Base-by-base conservation (phyloP, 2,797 vertebrate genomes). In the Chanos chanos region DNA sequence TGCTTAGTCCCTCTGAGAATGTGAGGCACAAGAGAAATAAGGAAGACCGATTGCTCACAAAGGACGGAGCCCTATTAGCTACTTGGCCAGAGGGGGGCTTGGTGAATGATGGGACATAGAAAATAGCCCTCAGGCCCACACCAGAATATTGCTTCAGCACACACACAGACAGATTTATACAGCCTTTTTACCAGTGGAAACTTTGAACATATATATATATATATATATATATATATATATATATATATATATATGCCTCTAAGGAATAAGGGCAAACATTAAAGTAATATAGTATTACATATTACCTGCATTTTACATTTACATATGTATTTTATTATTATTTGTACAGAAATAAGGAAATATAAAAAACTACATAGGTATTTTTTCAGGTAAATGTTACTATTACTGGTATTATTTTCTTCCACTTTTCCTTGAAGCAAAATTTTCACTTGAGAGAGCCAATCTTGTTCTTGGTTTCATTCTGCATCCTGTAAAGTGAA, bases 301-400 rank as follows among this genome's bases (percentile, higher is more conserved):
- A 25, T 41, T 12, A 21, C 59, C 50, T 66, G 40, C 49, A 52
- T 66, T 49, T 28, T 31, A 36, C 57, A 75, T 75, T 68, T 68
- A 68, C 68, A 75, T 68, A 68, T 51, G 64, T 37, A 62, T 75
- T 63, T 68, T 68, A 64, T 71, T 71, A 74, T 68, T 75, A 65
- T 71, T 71, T 75, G 72, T 68, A 72, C 68, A 65, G 68, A 66
- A 71, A 71, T 65, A 53, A 44, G 61, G 56, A n/a, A n/a, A n/a
- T n/a, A n/a, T n/a, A n/a, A n/a, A n/a, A n/a, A n/a, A n/a, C n/a
- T n/a, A n/a, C n/a, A n/a, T n/a, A n/a, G n/a, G n/a, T n/a, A n/a
- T n/a, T n/a, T n/a, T n/a, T n/a, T n/a, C n/a, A n/a, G n/a, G n/a
- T n/a, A n/a, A n/a, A n/a, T n/a, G n/a, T n/a, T n/a, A n/a, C n/a